Conservation (phyloP, 2,113 vertebrate species). For the Sinocyclocheilus maitianheensis region DNA sequence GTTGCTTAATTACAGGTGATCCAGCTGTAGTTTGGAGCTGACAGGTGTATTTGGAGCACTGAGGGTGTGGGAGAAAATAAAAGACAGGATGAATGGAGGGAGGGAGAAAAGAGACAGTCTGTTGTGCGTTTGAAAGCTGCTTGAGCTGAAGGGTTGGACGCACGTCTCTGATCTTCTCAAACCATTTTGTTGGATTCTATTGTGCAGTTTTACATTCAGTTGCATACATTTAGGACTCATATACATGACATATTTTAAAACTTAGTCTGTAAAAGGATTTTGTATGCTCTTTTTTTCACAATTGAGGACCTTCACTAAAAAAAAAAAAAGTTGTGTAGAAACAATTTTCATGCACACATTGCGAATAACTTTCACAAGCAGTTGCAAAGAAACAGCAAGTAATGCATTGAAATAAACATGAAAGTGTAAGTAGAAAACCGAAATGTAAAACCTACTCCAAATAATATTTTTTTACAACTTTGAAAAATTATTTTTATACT, state of each 20-base stretch:
- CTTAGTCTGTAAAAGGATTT: not conserved
- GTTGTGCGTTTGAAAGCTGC: conserved; percentile 7
- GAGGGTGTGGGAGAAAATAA: conserved; percentile 39
- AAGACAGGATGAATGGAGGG: conserved; percentile 21
- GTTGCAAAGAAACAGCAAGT: too few species aligned
- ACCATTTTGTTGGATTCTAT: not conserved
- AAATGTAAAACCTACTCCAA: too few species aligned
- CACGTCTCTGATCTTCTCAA: not conserved
- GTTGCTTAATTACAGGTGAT: conserved; percentile 62
- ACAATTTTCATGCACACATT: too few species aligned
- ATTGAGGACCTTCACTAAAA: not conserved
- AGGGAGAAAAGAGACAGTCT: not conserved
- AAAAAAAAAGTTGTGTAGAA: too few species aligned
- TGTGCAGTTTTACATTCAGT: not conserved
- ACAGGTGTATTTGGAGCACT: conserved; percentile 54
- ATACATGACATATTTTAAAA: not conserved
- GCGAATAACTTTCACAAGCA: too few species aligned
- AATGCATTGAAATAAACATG: too few species aligned
- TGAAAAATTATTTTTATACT: too few species aligned
- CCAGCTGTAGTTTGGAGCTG: conserved; percentile 40
- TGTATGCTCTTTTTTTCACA: not conserved
- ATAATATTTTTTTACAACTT: too few species aligned
- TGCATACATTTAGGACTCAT: not conserved
- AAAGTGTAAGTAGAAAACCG: too few species aligned
- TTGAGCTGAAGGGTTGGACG: not conserved